These are phyloP conservation scores for Halesus radiatus DNA, from an alignment of 1,140 invertebrate species.

Conservation along the genomic window DNA sequence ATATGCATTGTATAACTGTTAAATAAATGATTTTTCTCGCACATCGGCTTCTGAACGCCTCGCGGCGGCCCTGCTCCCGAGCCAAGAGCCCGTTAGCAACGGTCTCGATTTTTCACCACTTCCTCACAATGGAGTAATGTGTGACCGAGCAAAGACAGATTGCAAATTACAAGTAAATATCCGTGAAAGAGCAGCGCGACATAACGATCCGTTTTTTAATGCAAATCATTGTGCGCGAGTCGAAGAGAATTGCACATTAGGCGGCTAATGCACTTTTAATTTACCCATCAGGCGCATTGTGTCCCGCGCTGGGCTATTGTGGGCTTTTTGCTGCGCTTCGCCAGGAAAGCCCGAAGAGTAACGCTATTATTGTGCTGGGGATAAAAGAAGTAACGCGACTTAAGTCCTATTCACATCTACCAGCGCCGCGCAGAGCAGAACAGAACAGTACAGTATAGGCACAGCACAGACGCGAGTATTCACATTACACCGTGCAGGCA, in stretches of 20 bases:
- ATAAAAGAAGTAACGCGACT: too few species aligned
- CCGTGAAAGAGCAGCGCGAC: conserved; percentile 52
- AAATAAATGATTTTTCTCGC: too few species aligned
- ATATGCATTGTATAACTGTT: too few species aligned
- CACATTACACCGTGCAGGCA: too few species aligned
- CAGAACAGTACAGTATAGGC: too few species aligned
- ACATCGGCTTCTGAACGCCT: too few species aligned
- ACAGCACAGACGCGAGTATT: too few species aligned
- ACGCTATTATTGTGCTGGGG: background rate
- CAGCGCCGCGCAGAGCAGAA: too few species aligned
- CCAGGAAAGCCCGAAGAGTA: background rate
- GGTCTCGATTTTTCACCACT: conserved; percentile 46
- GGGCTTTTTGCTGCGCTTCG: conserved; percentile 20
- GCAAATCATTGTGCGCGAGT: conserved; percentile 47
- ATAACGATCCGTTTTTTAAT: conserved; percentile 53
- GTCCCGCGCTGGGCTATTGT: conserved; percentile 12
- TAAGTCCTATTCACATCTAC: too few species aligned
- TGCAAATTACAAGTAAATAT: conserved; percentile 53
- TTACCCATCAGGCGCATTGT: conserved; percentile 51
- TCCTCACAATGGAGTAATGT: conserved; percentile 55
- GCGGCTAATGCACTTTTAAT: conserved; percentile 55
- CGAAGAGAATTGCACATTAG: conserved; percentile 52
- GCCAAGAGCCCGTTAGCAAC: conserved; percentile 29
- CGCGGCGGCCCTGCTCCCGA: too few species aligned
- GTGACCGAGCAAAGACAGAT: conserved; percentile 57